Evolutionary conservation across 2,888 invertebrate genomes (phyloP).

Genomic region (Leucoma salicis): DNA sequence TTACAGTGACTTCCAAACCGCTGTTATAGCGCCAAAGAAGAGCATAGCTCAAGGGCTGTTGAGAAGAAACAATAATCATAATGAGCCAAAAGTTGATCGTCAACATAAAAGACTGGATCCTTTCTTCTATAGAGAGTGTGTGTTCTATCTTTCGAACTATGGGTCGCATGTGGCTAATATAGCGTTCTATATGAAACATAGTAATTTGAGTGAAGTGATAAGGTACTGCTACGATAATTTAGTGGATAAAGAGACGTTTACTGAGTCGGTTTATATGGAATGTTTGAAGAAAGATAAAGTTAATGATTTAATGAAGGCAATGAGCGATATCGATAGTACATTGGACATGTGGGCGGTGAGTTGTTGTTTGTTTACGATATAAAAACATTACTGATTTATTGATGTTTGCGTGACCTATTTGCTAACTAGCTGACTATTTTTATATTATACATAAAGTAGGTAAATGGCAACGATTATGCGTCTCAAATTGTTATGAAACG

Average conservation of each 20-base stretch:
- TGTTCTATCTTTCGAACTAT: conserved; percentile 91
- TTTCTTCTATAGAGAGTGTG: conserved; percentile 88
- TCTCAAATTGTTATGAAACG: too few species aligned
- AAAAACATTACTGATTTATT: too few species aligned
- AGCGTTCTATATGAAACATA: conserved; percentile 88
- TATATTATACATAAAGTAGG: too few species aligned
- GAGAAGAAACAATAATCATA: conserved; percentile 57
- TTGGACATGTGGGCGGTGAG: conserved; percentile 86
- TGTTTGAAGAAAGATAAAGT: conserved; percentile 85
- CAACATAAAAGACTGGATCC: conserved; percentile 72
- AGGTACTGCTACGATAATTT: conserved; percentile 86
- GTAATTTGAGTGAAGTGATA: conserved; percentile 86
- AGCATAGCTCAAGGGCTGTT: conserved; percentile 72
- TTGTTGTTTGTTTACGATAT: conserved; percentile 1
- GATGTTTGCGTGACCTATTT: too few species aligned
- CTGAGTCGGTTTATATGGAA: conserved; percentile 86
- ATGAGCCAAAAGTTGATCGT: conserved; percentile 59
- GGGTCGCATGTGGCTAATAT: conserved; percentile 89
- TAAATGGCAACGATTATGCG: too few species aligned
- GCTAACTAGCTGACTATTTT: too few species aligned
- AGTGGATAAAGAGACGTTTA: conserved; percentile 86
- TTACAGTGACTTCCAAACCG: conserved; percentile 77
- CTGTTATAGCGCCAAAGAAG: conserved; percentile 57
- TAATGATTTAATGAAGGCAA: conserved; percentile 82
- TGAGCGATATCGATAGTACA: conserved; percentile 85